Percentiles rank a stretch among this genome's conserved stretches.
Conservation (phyloP, 2,797 vertebrate genomes). For the Vireo griseus region DNA sequence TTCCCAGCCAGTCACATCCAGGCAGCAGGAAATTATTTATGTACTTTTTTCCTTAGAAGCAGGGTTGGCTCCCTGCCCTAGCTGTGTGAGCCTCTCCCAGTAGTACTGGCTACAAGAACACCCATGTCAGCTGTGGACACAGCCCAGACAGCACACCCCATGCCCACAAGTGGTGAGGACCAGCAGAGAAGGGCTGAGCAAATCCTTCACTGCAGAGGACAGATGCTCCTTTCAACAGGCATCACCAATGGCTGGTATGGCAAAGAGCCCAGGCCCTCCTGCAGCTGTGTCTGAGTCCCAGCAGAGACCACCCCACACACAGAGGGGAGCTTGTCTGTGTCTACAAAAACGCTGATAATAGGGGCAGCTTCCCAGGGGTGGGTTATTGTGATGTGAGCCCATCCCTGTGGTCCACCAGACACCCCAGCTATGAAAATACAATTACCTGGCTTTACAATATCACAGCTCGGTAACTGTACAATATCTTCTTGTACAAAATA, state of each 20-base stretch:
- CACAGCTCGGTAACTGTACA: neutral
- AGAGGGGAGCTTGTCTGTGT: neutral
- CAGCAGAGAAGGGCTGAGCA: neutral
- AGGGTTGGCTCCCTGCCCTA: neutral
- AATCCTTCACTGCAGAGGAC: neutral
- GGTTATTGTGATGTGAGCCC: neutral
- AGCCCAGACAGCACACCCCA: neutral
- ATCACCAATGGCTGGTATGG: fast-evolving
- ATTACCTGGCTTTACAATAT: neutral
- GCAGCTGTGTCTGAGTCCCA: neutral
- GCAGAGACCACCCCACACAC: neutral
- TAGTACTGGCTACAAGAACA: fast-evolving
- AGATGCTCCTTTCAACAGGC: neutral
- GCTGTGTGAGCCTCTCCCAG: neutral
- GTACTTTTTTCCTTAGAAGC: neutral
- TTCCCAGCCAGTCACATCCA: neutral
- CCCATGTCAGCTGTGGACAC: fast-evolving
- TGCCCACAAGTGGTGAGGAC: too few relatives aligned
- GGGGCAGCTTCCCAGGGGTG: neutral
- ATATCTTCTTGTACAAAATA: neutral
- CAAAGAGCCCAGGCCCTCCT: neutral
- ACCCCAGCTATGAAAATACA: neutral
- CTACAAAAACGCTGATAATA: neutral
- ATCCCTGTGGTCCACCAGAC: neutral
- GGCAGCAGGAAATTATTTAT: neutral